phyloP scores from a whole-genome alignment of 2,113 vertebrate genomes.

The mouse (Mus musculus) region DNA sequence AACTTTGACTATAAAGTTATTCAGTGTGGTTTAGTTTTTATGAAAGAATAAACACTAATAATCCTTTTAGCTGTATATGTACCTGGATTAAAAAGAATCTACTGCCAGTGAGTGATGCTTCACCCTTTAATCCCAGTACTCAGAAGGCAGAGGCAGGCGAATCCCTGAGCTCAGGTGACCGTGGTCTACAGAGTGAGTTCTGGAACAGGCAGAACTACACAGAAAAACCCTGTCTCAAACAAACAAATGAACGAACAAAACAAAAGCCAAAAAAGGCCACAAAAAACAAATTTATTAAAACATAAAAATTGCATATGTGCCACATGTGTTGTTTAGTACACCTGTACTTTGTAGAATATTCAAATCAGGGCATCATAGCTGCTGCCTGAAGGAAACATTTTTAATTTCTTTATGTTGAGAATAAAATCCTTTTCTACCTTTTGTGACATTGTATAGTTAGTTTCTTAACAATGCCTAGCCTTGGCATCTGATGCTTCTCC shows the following conservation, averaged over 20 bases:
- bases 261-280: too few relatives aligned
- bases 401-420: not conserved
- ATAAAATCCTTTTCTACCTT: not conserved
- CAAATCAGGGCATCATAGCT: not conserved
- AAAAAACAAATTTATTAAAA: not conserved
- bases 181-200: not conserved
- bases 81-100: not conserved
- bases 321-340: not conserved
- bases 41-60: slow-evolving; percentile 33
- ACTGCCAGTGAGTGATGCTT: not conserved
- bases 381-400: not conserved
- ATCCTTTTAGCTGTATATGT: slow-evolving; percentile 30
- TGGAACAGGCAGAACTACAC: not conserved
- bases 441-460: not conserved
- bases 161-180: not conserved
- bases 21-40: slow-evolving; percentile 59
- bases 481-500: not conserved
- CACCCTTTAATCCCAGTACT: not conserved
- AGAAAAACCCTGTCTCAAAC: not conserved
- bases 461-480: not conserved
- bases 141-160: not conserved
- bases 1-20: slow-evolving; percentile 14
- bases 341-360: not conserved
- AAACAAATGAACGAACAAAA: not conserved
- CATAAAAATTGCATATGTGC: not conserved